Evolutionary conservation across 1,140 invertebrate genomes (phyloP).

Genomic region (Papilio glaucus): DNA sequence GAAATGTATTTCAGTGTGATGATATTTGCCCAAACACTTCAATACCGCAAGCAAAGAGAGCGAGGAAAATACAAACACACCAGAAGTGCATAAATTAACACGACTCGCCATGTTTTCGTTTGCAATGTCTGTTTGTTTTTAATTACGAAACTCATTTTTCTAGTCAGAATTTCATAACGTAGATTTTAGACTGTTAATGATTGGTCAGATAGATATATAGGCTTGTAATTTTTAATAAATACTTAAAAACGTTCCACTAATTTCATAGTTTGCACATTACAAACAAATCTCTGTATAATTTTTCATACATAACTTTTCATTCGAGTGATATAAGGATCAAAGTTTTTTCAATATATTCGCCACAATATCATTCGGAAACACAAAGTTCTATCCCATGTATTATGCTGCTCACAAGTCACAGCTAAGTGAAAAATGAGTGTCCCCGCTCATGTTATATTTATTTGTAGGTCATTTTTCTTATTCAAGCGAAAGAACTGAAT

Average conservation of each 20-base stretch:
- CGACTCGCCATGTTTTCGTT: constrained; percentile 12
- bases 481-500: constrained; percentile 32
- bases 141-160: constrained; percentile 9
- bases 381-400: constrained; percentile 29
- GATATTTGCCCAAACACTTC: constrained; percentile 22
- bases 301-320: constrained; percentile 19
- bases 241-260: too few species aligned
- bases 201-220: too few species aligned
- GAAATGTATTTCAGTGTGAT: constrained; percentile 5
- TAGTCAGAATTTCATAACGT: not conserved
- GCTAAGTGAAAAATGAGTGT: constrained; percentile 40
- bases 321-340: not conserved
- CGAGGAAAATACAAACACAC: constrained; percentile 7
- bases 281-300: not conserved
- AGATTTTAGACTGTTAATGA: not conserved
- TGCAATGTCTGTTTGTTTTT: constrained; percentile 12
- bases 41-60: constrained; percentile 16
- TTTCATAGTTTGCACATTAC: not conserved
- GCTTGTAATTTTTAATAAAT: too few species aligned
- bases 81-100: constrained; percentile 20
- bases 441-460: constrained; percentile 39
- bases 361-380: not conserved
- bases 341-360: constrained; percentile 17
- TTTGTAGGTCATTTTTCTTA: constrained; percentile 36
- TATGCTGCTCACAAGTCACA: constrained; percentile 24